These are phyloP conservation scores for Pseudorasbora parva DNA, from an alignment of 2,113 vertebrate species.

Conservation along the genomic window DNA sequence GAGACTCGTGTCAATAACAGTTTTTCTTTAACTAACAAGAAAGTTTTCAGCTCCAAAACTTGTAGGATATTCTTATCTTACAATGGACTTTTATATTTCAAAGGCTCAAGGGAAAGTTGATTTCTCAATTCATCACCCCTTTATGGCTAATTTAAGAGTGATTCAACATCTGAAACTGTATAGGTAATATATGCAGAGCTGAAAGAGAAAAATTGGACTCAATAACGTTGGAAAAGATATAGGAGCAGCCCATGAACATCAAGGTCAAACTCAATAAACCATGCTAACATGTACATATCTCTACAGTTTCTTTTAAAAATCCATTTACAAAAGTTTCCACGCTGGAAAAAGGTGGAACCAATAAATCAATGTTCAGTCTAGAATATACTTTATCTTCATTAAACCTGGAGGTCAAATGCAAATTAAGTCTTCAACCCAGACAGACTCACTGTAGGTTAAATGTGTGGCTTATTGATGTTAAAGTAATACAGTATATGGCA, in stretches of 20 bases:
- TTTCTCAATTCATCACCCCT: too few species aligned
- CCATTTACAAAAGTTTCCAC: constrained; percentile 11
- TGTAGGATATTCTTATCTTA: too few species aligned
- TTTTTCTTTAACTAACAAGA: too few species aligned
- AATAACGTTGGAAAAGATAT: neutral
- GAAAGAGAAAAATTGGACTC: neutral
- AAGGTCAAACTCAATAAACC: neutral
- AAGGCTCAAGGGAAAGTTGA: too few species aligned
- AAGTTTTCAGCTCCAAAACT: too few species aligned
- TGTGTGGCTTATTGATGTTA: neutral
- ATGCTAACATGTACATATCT: neutral
- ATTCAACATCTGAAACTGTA: neutral
- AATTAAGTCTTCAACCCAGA: neutral
- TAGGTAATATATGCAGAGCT: neutral
- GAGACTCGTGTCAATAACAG: too few species aligned
- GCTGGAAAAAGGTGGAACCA: neutral
- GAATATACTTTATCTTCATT: constrained; percentile 39
- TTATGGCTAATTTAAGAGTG: neutral
- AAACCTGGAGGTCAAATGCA: constrained; percentile 14
- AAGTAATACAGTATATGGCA: too few species aligned
- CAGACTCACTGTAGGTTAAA: neutral
- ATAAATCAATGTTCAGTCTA: constrained; percentile 20
- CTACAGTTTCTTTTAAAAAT: neutral
- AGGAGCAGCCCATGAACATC: neutral
- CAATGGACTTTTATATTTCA: too few species aligned